Evolutionary conservation across 2,113 vertebrate species (phyloP).

Genomic region (Lophochroa leadbeateri): DNA sequence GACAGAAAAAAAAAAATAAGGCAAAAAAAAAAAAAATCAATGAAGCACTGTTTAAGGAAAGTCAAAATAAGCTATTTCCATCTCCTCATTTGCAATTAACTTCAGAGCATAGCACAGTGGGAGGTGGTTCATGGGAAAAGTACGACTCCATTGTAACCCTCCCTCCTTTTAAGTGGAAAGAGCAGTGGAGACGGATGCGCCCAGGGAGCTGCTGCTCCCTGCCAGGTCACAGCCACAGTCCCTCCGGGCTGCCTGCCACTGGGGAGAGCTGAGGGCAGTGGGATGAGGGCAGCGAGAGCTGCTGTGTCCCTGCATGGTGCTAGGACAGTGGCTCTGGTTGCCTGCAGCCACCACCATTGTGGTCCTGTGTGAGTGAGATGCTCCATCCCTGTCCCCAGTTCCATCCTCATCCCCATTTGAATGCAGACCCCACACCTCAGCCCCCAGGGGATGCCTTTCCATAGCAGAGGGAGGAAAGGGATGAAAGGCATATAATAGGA

Average conservation of each 20-base stretch:
- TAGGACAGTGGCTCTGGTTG: accelerated
- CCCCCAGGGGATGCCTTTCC: neutral
- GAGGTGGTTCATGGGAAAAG: constrained; percentile 63
- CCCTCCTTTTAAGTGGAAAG: neutral
- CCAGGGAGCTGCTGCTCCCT: neutral
- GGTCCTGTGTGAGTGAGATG: accelerated
- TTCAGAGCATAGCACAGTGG: constrained; percentile 59
- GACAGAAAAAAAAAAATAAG: neutral
- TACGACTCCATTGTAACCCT: neutral
- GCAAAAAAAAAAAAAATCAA: neutral
- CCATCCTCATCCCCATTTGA: neutral
- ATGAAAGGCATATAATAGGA: neutral
- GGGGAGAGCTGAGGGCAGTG: neutral
- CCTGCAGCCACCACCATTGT: accelerated
- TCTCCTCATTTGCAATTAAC: constrained; percentile 70
- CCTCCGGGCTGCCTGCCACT: neutral
- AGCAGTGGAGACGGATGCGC: neutral
- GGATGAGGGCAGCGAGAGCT: neutral
- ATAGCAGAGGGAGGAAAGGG: neutral
- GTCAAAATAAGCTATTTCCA: constrained; percentile 74
- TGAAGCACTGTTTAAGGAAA: constrained; percentile 60
- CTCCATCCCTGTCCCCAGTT: neutral
- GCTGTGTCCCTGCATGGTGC: neutral
- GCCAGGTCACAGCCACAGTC: accelerated
- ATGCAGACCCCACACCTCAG: neutral